Evolutionary conservation across 2,113 vertebrate species (phyloP), one percentile per base, ranked within the genome.

Genomic region (Halcyon senegalensis): DNA sequence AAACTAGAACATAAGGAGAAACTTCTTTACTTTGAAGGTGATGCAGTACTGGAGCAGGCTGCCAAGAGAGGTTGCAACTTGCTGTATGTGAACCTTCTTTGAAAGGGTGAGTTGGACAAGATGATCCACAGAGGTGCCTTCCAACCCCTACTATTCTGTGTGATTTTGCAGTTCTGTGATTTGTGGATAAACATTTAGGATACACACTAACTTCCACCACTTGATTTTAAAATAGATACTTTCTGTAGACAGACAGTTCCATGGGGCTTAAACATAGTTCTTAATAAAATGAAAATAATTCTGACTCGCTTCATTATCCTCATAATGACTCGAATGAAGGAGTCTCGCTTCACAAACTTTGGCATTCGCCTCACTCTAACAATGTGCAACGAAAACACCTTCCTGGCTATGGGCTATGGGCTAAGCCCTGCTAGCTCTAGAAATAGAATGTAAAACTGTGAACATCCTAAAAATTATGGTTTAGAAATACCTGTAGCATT

Each of bases 251-350:
- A 85, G 81, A 44, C 58, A 83, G 41, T 84, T 85, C 74, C 50
- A 50, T 35, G 62, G 94, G n/a, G 58, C 43, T 91, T 89, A 93
- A 94, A 84, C 18, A 73, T 6, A 87, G 48, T 44, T 87, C 87
- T 72, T 84, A 89, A 95, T 93, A 89, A 68, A 64, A 84, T 58
- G 39, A 75, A 93, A 93, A 79, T 85, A 77, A 85, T 85, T 90
- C 69, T 90, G 84, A 41, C 44, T 76, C 62, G 59, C 70, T 93
- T 95, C 78, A 85, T 96, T 96, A 80, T 62, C 33, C 24, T 90
- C 31, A n/a, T 73, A 83, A 89, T 88, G 82, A 63, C 53, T 59
- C 58, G 70, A 85, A 80, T 0, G 8, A 82, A 48, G 30, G 44
- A 91, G 63, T 83, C 28, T 85, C 68, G 41, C 44, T 39, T 96